Evolutionary conservation across 2,888 invertebrate genomes (phyloP).

Genomic region (Phalera bucephala): DNA sequence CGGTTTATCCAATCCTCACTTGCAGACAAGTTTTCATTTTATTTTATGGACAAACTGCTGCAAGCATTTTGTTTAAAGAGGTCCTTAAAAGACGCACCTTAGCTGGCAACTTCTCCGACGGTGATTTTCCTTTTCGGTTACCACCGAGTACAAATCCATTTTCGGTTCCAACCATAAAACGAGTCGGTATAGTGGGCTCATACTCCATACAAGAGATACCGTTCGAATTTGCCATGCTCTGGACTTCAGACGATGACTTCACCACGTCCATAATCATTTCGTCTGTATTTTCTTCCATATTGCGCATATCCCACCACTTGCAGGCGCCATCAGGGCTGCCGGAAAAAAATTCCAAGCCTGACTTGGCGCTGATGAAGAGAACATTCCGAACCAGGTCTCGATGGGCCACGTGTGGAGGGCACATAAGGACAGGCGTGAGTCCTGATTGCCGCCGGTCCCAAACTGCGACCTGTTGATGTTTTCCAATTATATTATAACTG

Average conservation of each 20-base stretch:
- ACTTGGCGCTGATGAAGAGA: slow-evolving; percentile 95
- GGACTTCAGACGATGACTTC: slow-evolving; percentile 73
- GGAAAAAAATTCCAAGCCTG: slow-evolving; percentile 96
- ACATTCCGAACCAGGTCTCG: slow-evolving; percentile 92
- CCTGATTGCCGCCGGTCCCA: slow-evolving; percentile 90
- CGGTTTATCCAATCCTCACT: no score
- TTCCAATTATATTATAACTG: not conserved
- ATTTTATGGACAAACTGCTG: no score
- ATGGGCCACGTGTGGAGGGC: slow-evolving; percentile 91
- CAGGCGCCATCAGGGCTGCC: slow-evolving; percentile 94
- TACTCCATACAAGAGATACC: slow-evolving; percentile 86
- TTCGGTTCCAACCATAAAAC: slow-evolving; percentile 89
- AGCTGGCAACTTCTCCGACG: slow-evolving; percentile 84
- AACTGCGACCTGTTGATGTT: slow-evolving; percentile 59
- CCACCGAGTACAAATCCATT: slow-evolving; percentile 85
- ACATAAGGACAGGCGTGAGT: slow-evolving; percentile 85
- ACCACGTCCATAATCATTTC: slow-evolving; percentile 86
- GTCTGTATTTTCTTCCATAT: slow-evolving; percentile 85
- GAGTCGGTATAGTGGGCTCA: slow-evolving; percentile 88
- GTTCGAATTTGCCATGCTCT: slow-evolving; percentile 78
- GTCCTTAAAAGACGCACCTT: slow-evolving; percentile 78
- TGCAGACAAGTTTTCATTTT: no score
- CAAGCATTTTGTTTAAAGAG: no score
- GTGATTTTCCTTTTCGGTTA: slow-evolving; percentile 87
- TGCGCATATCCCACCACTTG: slow-evolving; percentile 90